These are phyloP conservation scores for Pelecanoides urinatrix DNA, from an alignment of 2,113 vertebrate species.

Conservation along the genomic window DNA sequence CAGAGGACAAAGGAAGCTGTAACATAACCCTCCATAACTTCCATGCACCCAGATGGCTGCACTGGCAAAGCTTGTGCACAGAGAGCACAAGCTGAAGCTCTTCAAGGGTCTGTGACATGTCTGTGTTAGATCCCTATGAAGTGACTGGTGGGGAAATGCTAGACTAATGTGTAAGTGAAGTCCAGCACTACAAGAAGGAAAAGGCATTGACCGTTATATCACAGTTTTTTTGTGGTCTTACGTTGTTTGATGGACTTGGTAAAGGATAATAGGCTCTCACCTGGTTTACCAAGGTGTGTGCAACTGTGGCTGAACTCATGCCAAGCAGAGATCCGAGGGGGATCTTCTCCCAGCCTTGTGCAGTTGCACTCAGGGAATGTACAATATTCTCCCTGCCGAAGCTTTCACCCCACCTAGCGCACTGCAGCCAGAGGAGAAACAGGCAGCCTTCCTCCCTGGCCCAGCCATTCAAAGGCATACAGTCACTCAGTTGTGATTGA, in stretches of 20 bases:
- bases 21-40: background rate
- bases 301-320: background rate
- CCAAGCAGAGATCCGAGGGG: background rate
- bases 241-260: background rate
- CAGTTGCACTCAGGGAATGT: background rate
- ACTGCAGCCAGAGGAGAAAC: background rate
- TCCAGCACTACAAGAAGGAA: background rate
- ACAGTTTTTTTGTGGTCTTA: background rate
- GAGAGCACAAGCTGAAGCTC: background rate
- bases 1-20: background rate
- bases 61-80: background rate
- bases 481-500: background rate
- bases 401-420: accelerated
- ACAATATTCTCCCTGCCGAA: background rate
- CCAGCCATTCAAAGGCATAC: background rate
- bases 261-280: background rate
- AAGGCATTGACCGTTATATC: background rate
- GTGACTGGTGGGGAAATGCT: background rate
- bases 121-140: background rate
- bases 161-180: background rate
- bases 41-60: background rate
- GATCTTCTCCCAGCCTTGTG: background rate
- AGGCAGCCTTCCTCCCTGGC: background rate
- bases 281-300: background rate
- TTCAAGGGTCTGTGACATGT: background rate